Conservation (phyloP, 2,113 vertebrate species). For the Jaculus jaculus region DNA sequence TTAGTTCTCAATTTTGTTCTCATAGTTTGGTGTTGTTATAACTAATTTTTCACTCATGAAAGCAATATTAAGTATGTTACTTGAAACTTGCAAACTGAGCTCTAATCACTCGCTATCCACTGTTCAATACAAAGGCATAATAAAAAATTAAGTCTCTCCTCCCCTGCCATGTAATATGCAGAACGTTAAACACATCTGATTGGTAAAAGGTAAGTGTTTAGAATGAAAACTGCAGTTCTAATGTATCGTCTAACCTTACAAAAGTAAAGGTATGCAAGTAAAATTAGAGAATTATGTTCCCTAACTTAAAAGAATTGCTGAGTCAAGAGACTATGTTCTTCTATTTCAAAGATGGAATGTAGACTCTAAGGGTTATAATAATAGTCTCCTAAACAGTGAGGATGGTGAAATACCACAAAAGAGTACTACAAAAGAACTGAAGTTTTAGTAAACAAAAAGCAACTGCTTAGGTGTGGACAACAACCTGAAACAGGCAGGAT, state of each 20-base stretch:
- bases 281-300: conserved; percentile 51
- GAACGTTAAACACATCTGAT: neutral
- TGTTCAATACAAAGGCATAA: conserved; percentile 38
- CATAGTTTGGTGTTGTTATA: neutral
- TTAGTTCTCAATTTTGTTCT: neutral
- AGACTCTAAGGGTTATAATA: conserved; percentile 42
- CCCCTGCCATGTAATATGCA: neutral
- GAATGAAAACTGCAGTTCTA: conserved; percentile 33
- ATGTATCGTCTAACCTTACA: conserved; percentile 25
- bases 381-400: neutral
- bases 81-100: conserved; percentile 28
- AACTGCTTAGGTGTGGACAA: neutral
- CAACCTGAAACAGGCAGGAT: neutral
- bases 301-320: conserved; percentile 34
- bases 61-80: neutral
- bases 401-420: conserved; percentile 13
- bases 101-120: neutral
- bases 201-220: conserved; percentile 28
- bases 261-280: conserved; percentile 39
- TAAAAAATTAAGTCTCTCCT: conserved; percentile 17
- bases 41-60: neutral
- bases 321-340: conserved; percentile 17
- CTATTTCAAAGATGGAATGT: neutral
- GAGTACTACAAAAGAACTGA: neutral
- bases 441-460: conserved; percentile 23